These are phyloP conservation scores for Pentamera pediparva DNA, from an alignment of 53 echinoderm and acorn worm genomes.

Conservation along the genomic window DNA sequence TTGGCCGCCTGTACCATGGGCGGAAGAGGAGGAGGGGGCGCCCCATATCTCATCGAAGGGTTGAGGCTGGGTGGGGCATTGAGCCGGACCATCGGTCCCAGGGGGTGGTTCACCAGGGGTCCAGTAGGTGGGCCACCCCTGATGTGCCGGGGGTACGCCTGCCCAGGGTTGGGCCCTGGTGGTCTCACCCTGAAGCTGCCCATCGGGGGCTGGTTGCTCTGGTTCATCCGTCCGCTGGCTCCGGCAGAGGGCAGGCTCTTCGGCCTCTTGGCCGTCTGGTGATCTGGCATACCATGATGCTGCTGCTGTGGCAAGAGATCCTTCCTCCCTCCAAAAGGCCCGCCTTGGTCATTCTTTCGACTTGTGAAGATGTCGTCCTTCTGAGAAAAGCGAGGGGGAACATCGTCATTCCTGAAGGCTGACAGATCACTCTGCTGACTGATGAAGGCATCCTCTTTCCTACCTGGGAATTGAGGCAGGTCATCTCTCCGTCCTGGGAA, in stretches of 20 bases:
- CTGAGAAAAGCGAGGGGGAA: too few relatives aligned
- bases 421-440: too few relatives aligned
- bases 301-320: not conserved
- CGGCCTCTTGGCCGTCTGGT: not conserved
- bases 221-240: not conserved
- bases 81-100: constrained; percentile 23
- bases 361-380: too few relatives aligned
- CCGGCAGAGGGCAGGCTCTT: constrained; percentile 17
- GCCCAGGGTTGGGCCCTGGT: not conserved
- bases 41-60: constrained; percentile 4
- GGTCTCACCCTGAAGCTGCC: constrained; percentile 26
- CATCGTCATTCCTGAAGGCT: too few relatives aligned
- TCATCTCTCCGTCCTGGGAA: too few relatives aligned
- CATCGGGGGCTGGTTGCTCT: constrained; percentile 10
- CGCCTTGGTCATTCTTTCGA: too few relatives aligned
- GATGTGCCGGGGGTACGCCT: constrained; percentile 14
- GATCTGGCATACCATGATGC: not conserved
- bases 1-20: too few relatives aligned
- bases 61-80: constrained; percentile 9
- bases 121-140: constrained; percentile 3
- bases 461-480: too few relatives aligned
- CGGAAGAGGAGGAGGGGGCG: constrained; percentile 8
- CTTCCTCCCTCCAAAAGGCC: too few relatives aligned
- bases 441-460: not conserved
- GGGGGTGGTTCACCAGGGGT: constrained; percentile 17